These are phyloP conservation scores for Tetanocera ferruginea DNA, from an alignment of 2,888 invertebrate species.

Conservation along the genomic window DNA sequence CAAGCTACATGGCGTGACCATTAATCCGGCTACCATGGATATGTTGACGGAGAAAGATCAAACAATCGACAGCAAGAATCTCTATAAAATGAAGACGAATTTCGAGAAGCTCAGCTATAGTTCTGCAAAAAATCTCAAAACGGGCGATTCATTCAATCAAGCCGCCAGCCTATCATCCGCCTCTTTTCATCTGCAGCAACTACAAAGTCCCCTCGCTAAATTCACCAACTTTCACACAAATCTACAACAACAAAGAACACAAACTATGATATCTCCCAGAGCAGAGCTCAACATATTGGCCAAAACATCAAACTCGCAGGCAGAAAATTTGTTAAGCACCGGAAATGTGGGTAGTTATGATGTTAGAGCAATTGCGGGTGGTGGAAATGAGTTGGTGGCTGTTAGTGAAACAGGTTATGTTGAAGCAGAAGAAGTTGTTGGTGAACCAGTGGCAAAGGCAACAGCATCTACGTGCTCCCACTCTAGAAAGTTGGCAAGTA, in stretches of 20 bases:
- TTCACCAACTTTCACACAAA: constrained; percentile 50
- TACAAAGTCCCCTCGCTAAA: constrained; percentile 49
- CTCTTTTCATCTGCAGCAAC: constrained; percentile 44
- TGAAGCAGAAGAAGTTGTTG: neutral
- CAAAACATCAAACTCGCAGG: constrained; percentile 59
- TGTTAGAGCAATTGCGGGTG: constrained; percentile 52
- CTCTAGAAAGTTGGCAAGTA: neutral
- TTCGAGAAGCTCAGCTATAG: constrained; percentile 66
- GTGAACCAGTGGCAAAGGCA: neutral
- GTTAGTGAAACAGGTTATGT: neutral
- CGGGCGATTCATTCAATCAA: constrained; percentile 50
- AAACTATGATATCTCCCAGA: constrained; percentile 33
- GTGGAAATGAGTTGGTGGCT: neutral
- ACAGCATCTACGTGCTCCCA: neutral
- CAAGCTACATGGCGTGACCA: constrained; percentile 60
- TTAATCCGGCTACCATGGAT: constrained; percentile 69
- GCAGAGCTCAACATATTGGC: constrained; percentile 41
- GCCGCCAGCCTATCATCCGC: constrained; percentile 25
- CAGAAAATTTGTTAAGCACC: constrained; percentile 35
- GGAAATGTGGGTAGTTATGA: constrained; percentile 50
- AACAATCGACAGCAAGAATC: constrained; percentile 67
- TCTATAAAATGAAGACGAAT: constrained; percentile 65
- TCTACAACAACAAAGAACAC: constrained; percentile 34
- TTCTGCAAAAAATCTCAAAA: constrained; percentile 59
- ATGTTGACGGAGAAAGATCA: constrained; percentile 78